Base-by-base conservation (phyloP, 2,888 invertebrate species). In the Diloba caeruleocephala region DNA sequence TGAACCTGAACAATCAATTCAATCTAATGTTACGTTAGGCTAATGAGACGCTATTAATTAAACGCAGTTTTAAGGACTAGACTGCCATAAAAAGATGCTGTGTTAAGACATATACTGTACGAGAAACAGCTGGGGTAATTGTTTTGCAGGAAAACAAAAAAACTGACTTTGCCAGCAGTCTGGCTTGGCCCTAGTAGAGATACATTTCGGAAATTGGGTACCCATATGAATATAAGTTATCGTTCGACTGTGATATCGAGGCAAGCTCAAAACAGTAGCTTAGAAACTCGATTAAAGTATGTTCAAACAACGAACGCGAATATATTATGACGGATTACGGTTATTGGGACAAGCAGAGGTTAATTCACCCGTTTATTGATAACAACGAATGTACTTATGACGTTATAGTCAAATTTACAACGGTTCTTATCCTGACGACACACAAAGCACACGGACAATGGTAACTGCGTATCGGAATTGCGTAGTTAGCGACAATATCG, bases 1-100 rank as follows among this genome's bases (percentile, higher is more conserved):
- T 98, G 88, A 98, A 98, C 87, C 99, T 98, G 85, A 2, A 51
- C 45, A 43, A 26, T 6, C 5, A 19, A 34, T 12, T 17, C 1
- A 6, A 10, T 10, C 10, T 26, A 5, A 21, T 21, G 21, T 21
- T 21, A 21, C 6, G 5, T 17, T 17, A 17, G 2, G 17, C 3
- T 3, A 3, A 21, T 7, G 21, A 21, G 21, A n/a, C n/a, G n/a
- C n/a, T n/a, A n/a, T 21, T 21, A 5, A 21, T 21, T 7, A 4
- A 21, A 21, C 7, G 21, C 21, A 21, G 1, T 5, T 5, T 21
- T 21, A n/a, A n/a, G n/a, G n/a, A n/a, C n/a, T n/a, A n/a, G n/a
- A n/a, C n/a, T n/a, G n/a, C n/a, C n/a, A n/a, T n/a, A n/a, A n/a
- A n/a, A n/a, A n/a, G n/a, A n/a, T n/a, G n/a, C n/a, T n/a, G n/a